These are phyloP conservation scores for Premnoplex brunnescens DNA, from an alignment of 2,797 vertebrate species.

Conservation along the genomic window DNA sequence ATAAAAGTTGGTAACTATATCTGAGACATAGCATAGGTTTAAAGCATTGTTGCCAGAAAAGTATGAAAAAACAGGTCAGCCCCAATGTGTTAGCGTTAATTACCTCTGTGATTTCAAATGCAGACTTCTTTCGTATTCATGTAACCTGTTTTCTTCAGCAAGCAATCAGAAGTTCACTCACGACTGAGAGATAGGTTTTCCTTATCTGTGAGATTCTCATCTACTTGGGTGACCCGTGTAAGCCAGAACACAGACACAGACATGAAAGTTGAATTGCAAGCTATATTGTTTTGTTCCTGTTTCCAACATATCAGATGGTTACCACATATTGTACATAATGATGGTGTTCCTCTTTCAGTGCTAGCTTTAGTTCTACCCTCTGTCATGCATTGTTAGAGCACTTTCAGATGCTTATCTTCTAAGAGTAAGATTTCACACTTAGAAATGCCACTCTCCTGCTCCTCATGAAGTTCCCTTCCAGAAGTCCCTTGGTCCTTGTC, in stretches of 20 bases:
- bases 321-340: not conserved
- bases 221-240: not conserved
- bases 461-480: not conserved
- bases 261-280: not conserved
- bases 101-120: not conserved
- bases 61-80: not conserved
- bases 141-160: not conserved
- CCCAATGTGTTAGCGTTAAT: not conserved
- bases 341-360: not conserved
- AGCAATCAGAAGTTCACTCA: not conserved
- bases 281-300: not conserved
- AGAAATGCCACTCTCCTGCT: not conserved
- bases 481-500: not conserved
- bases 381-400: not conserved
- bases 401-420: not conserved
- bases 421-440: not conserved
- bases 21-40: not conserved
- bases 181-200: not conserved
- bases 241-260: not conserved
- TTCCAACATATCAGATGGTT: not conserved
- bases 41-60: not conserved
- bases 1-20: not conserved
- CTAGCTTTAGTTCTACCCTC: not conserved
- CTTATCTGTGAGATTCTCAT: not conserved
- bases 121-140: not conserved